A percentile compares a stretch with the other conserved stretches of the same genome.
Conservation (phyloP, 2,113 vertebrate species). For the Notechis scutatus region DNA sequence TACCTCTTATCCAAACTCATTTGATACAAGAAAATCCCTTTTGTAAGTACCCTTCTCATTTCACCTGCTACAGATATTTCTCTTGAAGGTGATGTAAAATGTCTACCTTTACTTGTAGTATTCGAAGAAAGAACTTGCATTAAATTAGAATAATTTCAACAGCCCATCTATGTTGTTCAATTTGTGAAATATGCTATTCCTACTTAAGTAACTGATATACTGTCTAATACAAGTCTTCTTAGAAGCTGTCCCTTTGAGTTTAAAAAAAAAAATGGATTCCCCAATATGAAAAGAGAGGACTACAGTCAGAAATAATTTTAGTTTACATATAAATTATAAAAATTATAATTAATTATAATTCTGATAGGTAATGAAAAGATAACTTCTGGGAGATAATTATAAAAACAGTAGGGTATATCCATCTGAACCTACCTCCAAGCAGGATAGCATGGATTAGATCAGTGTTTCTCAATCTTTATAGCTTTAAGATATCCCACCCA, state of each 20-base stretch:
- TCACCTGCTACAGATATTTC: background rate
- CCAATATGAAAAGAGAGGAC: background rate
- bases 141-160: background rate
- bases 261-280: background rate
- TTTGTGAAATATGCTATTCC: background rate
- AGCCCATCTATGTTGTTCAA: accelerated
- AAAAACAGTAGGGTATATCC: background rate
- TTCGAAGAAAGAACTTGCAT: background rate
- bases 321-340: background rate
- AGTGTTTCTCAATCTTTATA: background rate
- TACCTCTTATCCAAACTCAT: background rate
- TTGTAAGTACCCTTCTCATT: background rate
- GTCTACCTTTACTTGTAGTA: background rate
- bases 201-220: background rate
- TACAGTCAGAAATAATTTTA: background rate
- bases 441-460: background rate
- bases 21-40: background rate
- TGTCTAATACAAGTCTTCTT: background rate
- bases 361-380: background rate
- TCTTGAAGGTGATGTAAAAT: background rate
- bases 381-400: background rate
- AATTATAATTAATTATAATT: background rate
- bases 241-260: background rate
- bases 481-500: background rate
- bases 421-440: background rate